Conservation (phyloP, 2,888 invertebrate species). For the Stenolophus ochropezus region DNA sequence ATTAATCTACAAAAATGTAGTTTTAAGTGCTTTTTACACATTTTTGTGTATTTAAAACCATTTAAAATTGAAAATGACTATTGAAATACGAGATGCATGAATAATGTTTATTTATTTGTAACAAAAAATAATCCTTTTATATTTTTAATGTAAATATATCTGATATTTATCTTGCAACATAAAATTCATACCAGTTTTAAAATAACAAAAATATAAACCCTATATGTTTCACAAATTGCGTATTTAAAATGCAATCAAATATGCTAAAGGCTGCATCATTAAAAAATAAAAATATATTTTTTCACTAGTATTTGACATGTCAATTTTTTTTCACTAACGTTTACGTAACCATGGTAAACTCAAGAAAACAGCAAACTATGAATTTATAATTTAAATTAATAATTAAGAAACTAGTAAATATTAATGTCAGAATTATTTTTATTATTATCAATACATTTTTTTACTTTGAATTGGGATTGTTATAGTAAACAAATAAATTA, state of each 20-base stretch:
- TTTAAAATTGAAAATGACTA: not conserved
- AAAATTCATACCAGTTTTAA: not conserved
- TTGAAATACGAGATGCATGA: not conserved
- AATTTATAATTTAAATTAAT: too few species aligned
- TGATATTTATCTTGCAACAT: not conserved
- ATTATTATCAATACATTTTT: too few species aligned
- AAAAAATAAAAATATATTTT: too few species aligned
- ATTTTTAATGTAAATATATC: not conserved
- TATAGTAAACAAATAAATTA: too few species aligned
- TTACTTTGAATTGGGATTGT: too few species aligned
- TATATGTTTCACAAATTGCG: not conserved
- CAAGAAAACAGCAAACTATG: too few species aligned
- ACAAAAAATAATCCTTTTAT: not conserved
- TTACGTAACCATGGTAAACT: too few species aligned
- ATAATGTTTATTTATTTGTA: not conserved
- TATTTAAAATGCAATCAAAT: not conserved
- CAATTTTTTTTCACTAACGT: too few species aligned
- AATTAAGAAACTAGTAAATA: too few species aligned
- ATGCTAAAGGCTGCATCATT: too few species aligned
- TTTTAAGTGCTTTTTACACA: not conserved
- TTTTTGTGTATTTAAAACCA: not conserved
- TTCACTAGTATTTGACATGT: too few species aligned
- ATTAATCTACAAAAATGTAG: not conserved
- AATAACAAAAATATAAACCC: not conserved
- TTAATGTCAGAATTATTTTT: too few species aligned